phyloP scores from a whole-genome alignment of 2,888 invertebrate species.

The Therioaphis trifolii region DNA sequence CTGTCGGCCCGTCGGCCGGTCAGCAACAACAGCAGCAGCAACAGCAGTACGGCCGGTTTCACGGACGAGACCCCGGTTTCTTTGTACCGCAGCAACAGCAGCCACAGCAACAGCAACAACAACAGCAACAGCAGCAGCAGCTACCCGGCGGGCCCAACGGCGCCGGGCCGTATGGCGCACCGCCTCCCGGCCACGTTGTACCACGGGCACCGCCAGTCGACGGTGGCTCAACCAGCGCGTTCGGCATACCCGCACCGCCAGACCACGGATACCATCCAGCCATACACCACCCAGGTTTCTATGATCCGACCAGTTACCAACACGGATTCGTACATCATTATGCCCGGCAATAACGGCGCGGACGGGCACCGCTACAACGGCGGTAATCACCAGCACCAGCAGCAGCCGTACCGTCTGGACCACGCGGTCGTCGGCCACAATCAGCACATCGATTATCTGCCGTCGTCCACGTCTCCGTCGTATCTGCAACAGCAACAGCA shows the following conservation, averaged over 20 bases:
- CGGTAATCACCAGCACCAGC: not conserved
- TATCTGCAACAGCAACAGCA: slow-evolving; percentile 39
- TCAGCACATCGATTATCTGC: slow-evolving; percentile 73
- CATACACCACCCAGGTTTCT: slow-evolving; percentile 69
- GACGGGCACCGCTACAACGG: slow-evolving; percentile 27
- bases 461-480: slow-evolving; percentile 68
- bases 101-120: slow-evolving; percentile 66
- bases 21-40: slow-evolving; percentile 70
- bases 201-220: slow-evolving; percentile 65
- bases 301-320: slow-evolving; percentile 67
- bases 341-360: slow-evolving; percentile 59
- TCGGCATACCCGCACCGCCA: slow-evolving; percentile 70
- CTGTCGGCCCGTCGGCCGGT: slow-evolving; percentile 66
- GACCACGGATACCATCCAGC: slow-evolving; percentile 63
- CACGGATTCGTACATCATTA: slow-evolving; percentile 65
- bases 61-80: slow-evolving; percentile 52
- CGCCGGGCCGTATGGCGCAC: slow-evolving; percentile 61
- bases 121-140: slow-evolving; percentile 65
- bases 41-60: slow-evolving; percentile 55
- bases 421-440: not conserved
- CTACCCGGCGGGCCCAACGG: slow-evolving; percentile 65
- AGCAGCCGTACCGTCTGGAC: not conserved
- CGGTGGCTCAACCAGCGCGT: slow-evolving; percentile 63
- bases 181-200: slow-evolving; percentile 65
- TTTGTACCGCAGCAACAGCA: slow-evolving; percentile 64